Evolutionary conservation across 92 coral and sea anemone genomes (phyloP).

Genomic region (Porites cylindrica): DNA sequence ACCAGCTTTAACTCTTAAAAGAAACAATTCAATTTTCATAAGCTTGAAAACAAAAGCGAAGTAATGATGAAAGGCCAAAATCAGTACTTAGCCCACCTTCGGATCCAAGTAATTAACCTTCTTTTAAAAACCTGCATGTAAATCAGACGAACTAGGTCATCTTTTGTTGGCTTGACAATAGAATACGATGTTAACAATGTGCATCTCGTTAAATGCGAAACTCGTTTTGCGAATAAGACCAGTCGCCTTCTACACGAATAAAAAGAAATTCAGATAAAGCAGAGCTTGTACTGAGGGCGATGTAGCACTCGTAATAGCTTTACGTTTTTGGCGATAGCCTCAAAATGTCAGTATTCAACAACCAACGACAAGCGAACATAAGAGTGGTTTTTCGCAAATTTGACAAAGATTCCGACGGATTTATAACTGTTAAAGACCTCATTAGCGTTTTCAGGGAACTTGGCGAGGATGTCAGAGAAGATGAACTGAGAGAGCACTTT

Average conservation of each 20-base stretch:
- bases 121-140: not conserved
- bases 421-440: slow-evolving; percentile 43
- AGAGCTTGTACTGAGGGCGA: not conserved
- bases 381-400: slow-evolving; percentile 49
- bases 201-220: slow-evolving; percentile 7
- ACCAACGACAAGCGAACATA: slow-evolving; percentile 31
- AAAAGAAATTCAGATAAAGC: not conserved
- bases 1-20: slow-evolving; percentile 11
- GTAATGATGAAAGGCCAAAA: slow-evolving; percentile 15
- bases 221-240: not conserved
- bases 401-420: slow-evolving; percentile 64
- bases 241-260: not conserved
- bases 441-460: slow-evolving; percentile 46
- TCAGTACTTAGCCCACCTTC: slow-evolving; percentile 3
- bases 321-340: not conserved
- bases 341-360: slow-evolving; percentile 13
- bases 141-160: not conserved
- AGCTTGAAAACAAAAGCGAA: slow-evolving; percentile 10
- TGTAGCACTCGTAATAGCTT: no score
- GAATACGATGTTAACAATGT: slow-evolving; percentile 5
- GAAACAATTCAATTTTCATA: slow-evolving; percentile 14
- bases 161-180: slow-evolving; percentile 22
- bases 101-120: slow-evolving; percentile 11
- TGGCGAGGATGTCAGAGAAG: slow-evolving; percentile 69
- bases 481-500: slow-evolving; percentile 56